phyloP scores from a whole-genome alignment of 2,113 vertebrate genomes.

The Athene cunicularia region DNA sequence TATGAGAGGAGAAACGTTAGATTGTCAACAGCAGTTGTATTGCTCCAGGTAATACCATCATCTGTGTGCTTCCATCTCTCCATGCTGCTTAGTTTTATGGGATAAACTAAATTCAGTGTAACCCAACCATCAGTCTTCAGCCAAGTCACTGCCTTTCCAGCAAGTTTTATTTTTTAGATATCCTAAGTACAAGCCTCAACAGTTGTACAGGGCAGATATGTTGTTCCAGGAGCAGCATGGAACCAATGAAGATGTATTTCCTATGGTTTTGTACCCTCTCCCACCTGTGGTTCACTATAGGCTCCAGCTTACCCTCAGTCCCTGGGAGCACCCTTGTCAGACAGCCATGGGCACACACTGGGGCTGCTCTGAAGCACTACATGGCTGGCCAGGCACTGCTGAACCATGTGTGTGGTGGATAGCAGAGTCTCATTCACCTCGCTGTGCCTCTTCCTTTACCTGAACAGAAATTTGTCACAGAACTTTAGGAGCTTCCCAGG shows the following conservation, averaged over 20 bases:
- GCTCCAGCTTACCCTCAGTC: not conserved
- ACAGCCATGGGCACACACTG: not conserved
- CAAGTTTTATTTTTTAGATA: not conserved
- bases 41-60: not conserved
- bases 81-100: not conserved
- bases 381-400: not conserved
- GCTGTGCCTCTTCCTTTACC: not conserved
- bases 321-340: not conserved
- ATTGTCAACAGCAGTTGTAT: not conserved
- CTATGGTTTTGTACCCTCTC: not conserved
- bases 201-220: not conserved
- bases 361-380: not conserved
- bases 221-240: not conserved
- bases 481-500: not conserved
- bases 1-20: not conserved
- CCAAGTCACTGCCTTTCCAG: not conserved
- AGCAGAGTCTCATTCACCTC: not conserved
- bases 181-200: not conserved
- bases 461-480: not conserved
- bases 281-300: not conserved
- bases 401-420: accelerated
- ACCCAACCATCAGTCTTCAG: not conserved
- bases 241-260: not conserved
- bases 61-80: not conserved
- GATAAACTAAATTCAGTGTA: not conserved